A percentile compares a stretch with the other conserved stretches of the same genome.
These are phyloP conservation scores for Onychomys leucogaster DNA, from an alignment of 2,797 vertebrate genomes.

Conservation along the genomic window DNA sequence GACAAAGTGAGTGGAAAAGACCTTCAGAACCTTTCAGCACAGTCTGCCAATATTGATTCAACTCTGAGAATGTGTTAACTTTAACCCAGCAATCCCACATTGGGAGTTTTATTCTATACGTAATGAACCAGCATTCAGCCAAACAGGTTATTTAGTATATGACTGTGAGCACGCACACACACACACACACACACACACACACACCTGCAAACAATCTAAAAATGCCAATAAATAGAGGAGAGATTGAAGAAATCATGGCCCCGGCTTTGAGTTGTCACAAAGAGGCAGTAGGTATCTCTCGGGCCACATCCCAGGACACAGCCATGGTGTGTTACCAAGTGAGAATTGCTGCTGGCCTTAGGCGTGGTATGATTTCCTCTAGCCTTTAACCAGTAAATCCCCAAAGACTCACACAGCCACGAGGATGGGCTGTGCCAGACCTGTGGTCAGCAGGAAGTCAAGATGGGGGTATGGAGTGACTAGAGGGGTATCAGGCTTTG, in stretches of 20 bases:
- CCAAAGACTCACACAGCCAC: not conserved
- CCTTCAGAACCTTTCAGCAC: not conserved
- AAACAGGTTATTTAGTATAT: not conserved
- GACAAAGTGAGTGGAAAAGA: not conserved
- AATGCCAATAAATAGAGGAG: not conserved
- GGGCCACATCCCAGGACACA: not conserved
- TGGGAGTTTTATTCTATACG: not conserved
- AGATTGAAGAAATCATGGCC: not conserved
- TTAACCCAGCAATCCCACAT: not conserved
- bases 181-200: not conserved
- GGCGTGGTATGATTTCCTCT: not conserved
- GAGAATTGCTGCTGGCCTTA: not conserved
- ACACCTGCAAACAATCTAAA: not conserved
- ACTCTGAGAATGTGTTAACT: not conserved
- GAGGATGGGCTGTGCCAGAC: not conserved
- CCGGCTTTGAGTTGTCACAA: not conserved
- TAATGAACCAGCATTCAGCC: not conserved
- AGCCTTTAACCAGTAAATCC: not conserved
- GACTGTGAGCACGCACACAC: not conserved
- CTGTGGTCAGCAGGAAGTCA: not conserved
- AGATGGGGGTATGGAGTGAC: not conserved
- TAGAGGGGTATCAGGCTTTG: not conserved
- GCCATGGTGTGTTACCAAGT: not conserved
- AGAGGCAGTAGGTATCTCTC: not conserved
- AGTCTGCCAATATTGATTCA: not conserved